Percentiles rank a stretch among this genome's conserved stretches.
Evolutionary conservation across 1,140 invertebrate species (phyloP).

Genomic region (Cyphomyrmex costatus): DNA sequence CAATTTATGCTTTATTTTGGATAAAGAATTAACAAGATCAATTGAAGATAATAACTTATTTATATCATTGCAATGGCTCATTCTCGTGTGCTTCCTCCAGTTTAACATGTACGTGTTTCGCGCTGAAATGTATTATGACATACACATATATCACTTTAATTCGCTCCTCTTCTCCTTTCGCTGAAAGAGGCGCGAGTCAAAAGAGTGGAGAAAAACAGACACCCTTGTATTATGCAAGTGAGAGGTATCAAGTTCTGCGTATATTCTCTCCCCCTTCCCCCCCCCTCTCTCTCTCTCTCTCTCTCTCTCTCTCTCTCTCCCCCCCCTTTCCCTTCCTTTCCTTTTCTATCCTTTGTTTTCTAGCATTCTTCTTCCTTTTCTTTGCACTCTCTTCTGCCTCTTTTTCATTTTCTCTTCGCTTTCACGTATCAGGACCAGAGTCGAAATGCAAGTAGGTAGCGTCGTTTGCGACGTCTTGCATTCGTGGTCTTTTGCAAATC

Average conservation of each 20-base stretch:
- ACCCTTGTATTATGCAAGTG: constrained; percentile 60
- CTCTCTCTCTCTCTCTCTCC: background rate
- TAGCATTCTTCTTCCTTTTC: background rate
- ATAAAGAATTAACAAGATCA: background rate
- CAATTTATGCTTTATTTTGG: background rate
- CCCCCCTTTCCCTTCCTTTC: background rate
- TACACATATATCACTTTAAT: constrained; percentile 17
- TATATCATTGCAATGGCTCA: background rate
- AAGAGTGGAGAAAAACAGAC: background rate
- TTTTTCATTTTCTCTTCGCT: background rate
- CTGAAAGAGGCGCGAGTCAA: background rate
- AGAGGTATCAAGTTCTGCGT: constrained; percentile 47
- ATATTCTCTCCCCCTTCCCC: background rate
- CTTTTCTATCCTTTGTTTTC: background rate
- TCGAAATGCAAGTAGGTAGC: constrained; percentile 4
- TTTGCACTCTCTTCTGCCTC: background rate
- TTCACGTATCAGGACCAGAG: background rate
- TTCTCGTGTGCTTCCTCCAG: background rate
- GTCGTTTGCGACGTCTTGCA: constrained; percentile 35
- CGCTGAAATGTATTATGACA: background rate
- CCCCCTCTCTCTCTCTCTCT: background rate
- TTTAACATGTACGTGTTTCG: constrained; percentile 17
- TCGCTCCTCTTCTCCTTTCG: constrained; percentile 10
- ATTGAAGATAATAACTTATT: constrained; percentile 1
- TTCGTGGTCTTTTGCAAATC: constrained; percentile 42